Evolutionary conservation across 2,797 vertebrate species (phyloP), one percentile per base, ranked within the genome.

Genomic region (Hemibagrus guttatus): DNA sequence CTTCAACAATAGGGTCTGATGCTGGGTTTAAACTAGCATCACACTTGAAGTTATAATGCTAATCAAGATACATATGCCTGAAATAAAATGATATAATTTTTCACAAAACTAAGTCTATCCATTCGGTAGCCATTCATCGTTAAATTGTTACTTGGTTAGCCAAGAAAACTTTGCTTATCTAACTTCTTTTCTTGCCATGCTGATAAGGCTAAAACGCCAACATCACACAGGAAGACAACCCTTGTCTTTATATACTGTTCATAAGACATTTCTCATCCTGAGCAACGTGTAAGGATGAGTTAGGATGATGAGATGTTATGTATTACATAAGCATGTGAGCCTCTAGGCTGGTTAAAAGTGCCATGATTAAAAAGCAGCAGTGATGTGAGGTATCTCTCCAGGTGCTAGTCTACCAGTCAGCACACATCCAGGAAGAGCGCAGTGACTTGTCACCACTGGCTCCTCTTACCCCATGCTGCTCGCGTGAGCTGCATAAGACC

Each of bases 381-480:
- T 14, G 59, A 42, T 35, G 66, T 31, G 84, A 80, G 81, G 81
- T 76, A 42, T n/a, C n/a, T n/a, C n/a, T 39, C 35, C 42, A 84
- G 81, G 75, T 58, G 71, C 58, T 81, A 81, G 81, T 87, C 80
- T 79, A 85, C 14, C 23, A 81, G 49, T 71, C 81, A 79, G 85
- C 76, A 89, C 79, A 79, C 80, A 80, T 71, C 66, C 64, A 42
- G n/a, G 58, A 31, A 61, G 83, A 54, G 80, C 81, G 66, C 31
- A 72, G 83, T 28, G 71, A 66, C 31, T 68, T 28, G 11, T 86
- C 85, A 82, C 69, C 82, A 49, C 75, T 63, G 85, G 83, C 84
- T 87, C 85, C 68, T 96, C 92, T 98, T 95, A 94, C 98, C 96
- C 92, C 93, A 89, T 94, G 89, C 93, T 95, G 91, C 92, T 94